Percentiles rank a stretch among this genome's conserved stretches.
These are phyloP conservation scores for Taurulus bubalis DNA, from an alignment of 2,113 vertebrate genomes.

Conservation along the genomic window DNA sequence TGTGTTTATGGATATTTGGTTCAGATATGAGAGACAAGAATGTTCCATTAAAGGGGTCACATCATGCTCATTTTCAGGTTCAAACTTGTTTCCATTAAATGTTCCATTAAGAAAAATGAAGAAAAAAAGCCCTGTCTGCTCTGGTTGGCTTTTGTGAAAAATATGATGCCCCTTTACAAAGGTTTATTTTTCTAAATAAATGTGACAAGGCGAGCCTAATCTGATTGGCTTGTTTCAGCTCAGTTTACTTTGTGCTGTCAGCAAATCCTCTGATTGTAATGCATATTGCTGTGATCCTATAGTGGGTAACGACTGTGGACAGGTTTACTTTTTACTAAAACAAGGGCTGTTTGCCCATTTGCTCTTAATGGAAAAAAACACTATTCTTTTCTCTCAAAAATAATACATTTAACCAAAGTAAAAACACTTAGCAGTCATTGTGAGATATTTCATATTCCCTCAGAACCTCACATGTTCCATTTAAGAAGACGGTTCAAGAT, in stretches of 20 bases:
- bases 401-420: background rate
- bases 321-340: background rate
- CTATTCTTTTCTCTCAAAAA: too few relatives aligned
- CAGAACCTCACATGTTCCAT: background rate
- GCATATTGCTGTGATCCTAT: background rate
- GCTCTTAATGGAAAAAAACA: background rate
- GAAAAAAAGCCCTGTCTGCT: too few relatives aligned
- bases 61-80: too few relatives aligned
- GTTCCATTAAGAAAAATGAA: too few relatives aligned
- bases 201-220: too few relatives aligned
- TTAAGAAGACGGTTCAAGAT: background rate
- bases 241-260: background rate
- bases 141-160: too few relatives aligned
- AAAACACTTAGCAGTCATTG: background rate
- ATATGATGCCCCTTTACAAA: too few relatives aligned
- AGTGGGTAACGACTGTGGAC: background rate
- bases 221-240: background rate
- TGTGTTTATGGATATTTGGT: too few relatives aligned
- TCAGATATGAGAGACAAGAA: background rate
- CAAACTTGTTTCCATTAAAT: too few relatives aligned
- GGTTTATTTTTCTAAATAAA: too few relatives aligned
- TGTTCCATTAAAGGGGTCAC: too few relatives aligned
- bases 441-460: constrained; percentile 32
- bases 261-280: background rate
- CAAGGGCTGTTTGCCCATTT: background rate